Conservation (phyloP, 37 sponge, comb jelly and placozoan species). For the Axinella damicornis region DNA sequence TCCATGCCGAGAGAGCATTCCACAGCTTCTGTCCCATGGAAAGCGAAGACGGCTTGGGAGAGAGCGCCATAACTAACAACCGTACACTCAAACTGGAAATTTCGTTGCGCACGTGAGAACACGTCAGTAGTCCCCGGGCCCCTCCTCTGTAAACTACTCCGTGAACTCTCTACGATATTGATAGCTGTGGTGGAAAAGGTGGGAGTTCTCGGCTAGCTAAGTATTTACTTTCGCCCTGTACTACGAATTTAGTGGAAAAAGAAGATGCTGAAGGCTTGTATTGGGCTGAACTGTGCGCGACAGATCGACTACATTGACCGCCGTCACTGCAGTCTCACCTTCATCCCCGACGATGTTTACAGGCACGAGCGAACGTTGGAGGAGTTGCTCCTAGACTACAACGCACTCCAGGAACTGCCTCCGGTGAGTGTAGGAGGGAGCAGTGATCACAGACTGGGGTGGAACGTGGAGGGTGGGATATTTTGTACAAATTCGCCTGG, state of each 20-base stretch:
- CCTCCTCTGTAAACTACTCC: too few species aligned
- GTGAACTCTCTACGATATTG: too few species aligned
- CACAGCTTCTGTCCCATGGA: conserved; percentile 53
- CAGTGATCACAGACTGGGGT: too few species aligned
- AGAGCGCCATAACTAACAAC: too few species aligned
- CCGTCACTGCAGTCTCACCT: conserved; percentile 67
- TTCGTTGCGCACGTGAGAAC: too few species aligned
- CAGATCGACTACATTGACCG: conserved; percentile 86
- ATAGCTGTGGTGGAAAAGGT: too few species aligned
- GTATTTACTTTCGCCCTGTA: too few species aligned
- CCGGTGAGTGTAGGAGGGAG: conserved; percentile 64
- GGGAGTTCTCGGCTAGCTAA: too few species aligned
- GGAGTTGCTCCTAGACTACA: conserved; percentile 85
- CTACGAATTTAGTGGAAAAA: too few species aligned
- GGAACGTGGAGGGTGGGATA: neutral
- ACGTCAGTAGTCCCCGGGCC: too few species aligned
- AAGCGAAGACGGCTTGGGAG: conserved; percentile 11
- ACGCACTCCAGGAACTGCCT: conserved; percentile 84
- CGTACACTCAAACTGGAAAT: too few species aligned
- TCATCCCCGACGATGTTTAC: conserved; percentile 87
- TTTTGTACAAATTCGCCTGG: neutral
- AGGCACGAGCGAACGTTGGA: conserved; percentile 78
- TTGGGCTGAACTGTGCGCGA: conserved; percentile 83
- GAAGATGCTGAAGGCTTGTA: conserved; percentile 88
- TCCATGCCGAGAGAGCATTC: conserved; percentile 74